Evolutionary conservation across 1,140 invertebrate species (phyloP).

Genomic region (Helicoverpa armigera): DNA sequence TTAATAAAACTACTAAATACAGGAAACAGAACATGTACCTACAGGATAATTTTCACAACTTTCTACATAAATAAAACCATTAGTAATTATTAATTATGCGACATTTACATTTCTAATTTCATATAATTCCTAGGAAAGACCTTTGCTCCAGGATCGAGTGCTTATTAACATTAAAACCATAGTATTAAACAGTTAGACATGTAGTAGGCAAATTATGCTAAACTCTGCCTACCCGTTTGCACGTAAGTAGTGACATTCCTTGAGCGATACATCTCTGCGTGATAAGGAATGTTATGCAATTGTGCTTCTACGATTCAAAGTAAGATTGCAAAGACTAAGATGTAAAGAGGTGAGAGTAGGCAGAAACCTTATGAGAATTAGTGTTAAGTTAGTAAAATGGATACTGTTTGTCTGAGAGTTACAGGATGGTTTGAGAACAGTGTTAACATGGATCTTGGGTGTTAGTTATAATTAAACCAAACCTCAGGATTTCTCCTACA

Average conservation of each 20-base stretch:
- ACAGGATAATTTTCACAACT: neutral
- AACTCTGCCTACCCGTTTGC: conserved; percentile 8
- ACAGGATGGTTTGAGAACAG: no score
- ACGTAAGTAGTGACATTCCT: conserved; percentile 26
- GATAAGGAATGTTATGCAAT: conserved; percentile 47
- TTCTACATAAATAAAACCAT: neutral
- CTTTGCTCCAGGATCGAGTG: conserved; percentile 1
- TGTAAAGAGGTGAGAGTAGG: neutral
- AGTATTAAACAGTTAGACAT: conserved; percentile 1
- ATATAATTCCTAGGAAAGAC: conserved; percentile 4
- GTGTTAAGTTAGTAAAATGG: neutral
- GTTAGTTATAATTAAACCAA: no score
- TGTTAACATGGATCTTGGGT: neutral
- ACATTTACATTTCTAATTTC: conserved; percentile 13
- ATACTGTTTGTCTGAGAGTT: no score
- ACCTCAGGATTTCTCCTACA: no score
- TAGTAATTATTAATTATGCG: neutral
- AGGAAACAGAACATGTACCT: no score
- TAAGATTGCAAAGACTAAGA: conserved; percentile 11
- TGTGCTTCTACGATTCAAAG: conserved; percentile 27
- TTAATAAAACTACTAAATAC: no score
- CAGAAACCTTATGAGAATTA: neutral
- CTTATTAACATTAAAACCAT: conserved; percentile 7
- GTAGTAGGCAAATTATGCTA: conserved; percentile 21
- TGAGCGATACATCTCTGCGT: conserved; percentile 35